A percentile compares a stretch with the other conserved stretches of the same genome.
Conservation (phyloP, 2,888 invertebrate species). For the Chrysolina haemoptera region DNA sequence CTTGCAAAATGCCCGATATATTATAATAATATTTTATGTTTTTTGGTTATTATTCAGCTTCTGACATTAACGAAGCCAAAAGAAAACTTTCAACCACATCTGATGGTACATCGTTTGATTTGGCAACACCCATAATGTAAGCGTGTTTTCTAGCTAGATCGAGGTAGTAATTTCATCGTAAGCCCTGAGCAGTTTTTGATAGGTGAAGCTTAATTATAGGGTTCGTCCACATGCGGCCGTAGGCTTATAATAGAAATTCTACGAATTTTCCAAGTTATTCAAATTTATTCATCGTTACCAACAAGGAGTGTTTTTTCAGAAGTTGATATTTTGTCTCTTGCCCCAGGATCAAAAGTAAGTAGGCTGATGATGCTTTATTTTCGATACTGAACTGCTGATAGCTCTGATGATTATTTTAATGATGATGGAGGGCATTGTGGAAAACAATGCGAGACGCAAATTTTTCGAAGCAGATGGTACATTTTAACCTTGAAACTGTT, state of each 20-base stretch:
- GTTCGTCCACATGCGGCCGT: neutral
- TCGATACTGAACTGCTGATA: neutral
- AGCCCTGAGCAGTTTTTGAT: neutral
- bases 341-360: neutral
- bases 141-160: slow-evolving; percentile 7
- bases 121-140: neutral
- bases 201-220: slow-evolving; percentile 7
- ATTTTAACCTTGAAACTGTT: too few species aligned
- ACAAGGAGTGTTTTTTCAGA: slow-evolving; percentile 2
- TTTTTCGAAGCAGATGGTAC: too few species aligned
- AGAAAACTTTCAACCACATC: too few species aligned
- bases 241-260: neutral
- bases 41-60: too few species aligned
- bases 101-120: too few species aligned
- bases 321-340: neutral
- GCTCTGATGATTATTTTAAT: too few species aligned
- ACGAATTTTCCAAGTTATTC: neutral
- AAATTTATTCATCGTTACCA: slow-evolving; percentile 1
- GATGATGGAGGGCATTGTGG: too few species aligned
- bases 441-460: too few species aligned
- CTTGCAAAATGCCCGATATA: too few species aligned
- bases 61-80: too few species aligned
- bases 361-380: neutral
- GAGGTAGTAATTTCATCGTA: slow-evolving; percentile 1
- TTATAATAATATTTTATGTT: too few species aligned